Conservation (phyloP, 2,113 vertebrate species). For the Calidris pugnax region DNA sequence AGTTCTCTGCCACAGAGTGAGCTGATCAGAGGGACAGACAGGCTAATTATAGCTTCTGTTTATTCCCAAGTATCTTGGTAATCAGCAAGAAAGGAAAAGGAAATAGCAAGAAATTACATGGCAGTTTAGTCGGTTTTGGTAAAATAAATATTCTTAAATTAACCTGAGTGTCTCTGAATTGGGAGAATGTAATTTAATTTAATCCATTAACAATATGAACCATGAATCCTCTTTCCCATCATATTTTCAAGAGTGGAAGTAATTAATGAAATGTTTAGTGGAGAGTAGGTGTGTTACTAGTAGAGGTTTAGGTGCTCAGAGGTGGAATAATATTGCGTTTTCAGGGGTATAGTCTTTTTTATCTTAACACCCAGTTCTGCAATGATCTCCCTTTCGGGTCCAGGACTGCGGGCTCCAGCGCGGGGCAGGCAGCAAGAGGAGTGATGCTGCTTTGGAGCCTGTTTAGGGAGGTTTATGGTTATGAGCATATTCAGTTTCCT, state of each 20-base stretch:
- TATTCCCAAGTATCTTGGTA: conserved; percentile 29
- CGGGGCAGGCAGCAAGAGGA: fast-evolving
- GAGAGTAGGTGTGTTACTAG: background rate
- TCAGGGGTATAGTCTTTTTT: background rate
- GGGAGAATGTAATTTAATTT: background rate
- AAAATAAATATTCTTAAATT: conserved; percentile 53
- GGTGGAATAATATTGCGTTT: background rate
- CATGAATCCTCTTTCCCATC: background rate
- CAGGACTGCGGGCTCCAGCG: fast-evolving
- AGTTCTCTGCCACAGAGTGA: background rate
- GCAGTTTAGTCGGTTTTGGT: background rate
- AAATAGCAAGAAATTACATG: conserved; percentile 25
- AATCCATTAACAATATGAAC: background rate
- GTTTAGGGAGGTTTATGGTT: background rate
- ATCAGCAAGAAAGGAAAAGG: conserved; percentile 46
- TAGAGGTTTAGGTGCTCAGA: background rate
- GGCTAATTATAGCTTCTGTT: conserved; percentile 35
- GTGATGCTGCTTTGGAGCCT: background rate
- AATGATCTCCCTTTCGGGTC: background rate
- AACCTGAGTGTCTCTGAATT: background rate
- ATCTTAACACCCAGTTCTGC: background rate
- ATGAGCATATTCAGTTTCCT: background rate
- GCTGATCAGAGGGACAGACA: conserved; percentile 2
- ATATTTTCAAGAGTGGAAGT: background rate
- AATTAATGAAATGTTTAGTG: background rate